Evolutionary conservation across 2,888 invertebrate genomes (phyloP), one percentile per base, ranked within the genome.

Genomic region (Germaria angustata): DNA sequence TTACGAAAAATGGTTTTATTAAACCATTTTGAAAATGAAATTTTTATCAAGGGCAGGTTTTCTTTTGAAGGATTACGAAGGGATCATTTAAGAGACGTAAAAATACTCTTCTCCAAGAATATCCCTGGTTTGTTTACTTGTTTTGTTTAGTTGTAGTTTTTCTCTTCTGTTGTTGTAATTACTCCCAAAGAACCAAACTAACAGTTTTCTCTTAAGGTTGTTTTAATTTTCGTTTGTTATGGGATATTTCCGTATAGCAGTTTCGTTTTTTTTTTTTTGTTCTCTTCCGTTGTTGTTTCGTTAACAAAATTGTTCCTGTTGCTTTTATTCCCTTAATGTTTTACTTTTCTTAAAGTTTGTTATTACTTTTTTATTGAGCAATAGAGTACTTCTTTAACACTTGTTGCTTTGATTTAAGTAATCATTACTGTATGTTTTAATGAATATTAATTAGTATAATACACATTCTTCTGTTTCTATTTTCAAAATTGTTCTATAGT

Each of bases 11-110:
- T 28, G 15, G 8, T 1, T 55, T 13, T 17, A 1, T 44, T 81
- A 81, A 46, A 75, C 68, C 84, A 85, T 84, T 76, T 84, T 79
- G 46, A 57, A n/a, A 59, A 41, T 36, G 9, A 55, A 15, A 8
- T 44, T 20, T 39, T n/a, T 9, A 17, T n/a, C 39, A 41, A 53
- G 34, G 11, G 9, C 13, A 1, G 8, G 1, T 1, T 5, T 22
- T 17, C n/a, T 32, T 5, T 1, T 11, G 24, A n/a, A n/a, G n/a
- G 13, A 32, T 55, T 46, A 59, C 7, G 15, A 46, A 46, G 46
- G 36, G 34, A 15, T 57, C 24, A 57, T 59, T 71, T 13, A 41
- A 53, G 13, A 24, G 9, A 5, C 5, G 3, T 49, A 13, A 44
- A n/a, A 36, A 20, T 13, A 1, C 7, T 34, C 3, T 57, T 13